Evolutionary conservation across 2,888 invertebrate species (phyloP).

Genomic region (Colletes collaris): DNA sequence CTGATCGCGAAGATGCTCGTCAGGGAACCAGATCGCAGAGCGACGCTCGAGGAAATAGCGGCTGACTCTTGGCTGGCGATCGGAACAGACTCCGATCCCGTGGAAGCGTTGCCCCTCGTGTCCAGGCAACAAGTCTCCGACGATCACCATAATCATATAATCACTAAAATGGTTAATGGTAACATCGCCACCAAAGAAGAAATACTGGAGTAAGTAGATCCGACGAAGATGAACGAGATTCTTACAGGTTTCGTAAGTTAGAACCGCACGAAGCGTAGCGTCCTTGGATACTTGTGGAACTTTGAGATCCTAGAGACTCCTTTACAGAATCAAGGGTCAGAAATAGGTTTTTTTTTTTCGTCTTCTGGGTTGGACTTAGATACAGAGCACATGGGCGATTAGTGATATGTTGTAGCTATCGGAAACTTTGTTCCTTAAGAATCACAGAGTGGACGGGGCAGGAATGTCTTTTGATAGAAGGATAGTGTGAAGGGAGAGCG

Average conservation of each 20-base stretch:
- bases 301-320: not conserved
- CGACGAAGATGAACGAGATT: not conserved
- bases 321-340: too few relatives aligned
- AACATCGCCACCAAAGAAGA: conserved; percentile 97
- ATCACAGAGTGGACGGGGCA: too few relatives aligned
- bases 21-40: conserved; percentile 95
- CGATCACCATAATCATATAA: conserved; percentile 94
- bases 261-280: too few relatives aligned
- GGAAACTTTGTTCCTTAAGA: too few relatives aligned
- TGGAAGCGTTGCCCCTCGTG: conserved; percentile 91
- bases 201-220: conserved; percentile 90
- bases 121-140: conserved; percentile 95
- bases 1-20: conserved; percentile 97
- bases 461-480: too few relatives aligned
- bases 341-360: too few relatives aligned
- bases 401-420: too few relatives aligned
- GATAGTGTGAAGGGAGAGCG: too few relatives aligned
- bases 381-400: conserved; percentile 1
- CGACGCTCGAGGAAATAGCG: conserved; percentile 94
- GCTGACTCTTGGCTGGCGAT: conserved; percentile 92
- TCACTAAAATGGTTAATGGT: conserved; percentile 98
- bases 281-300: too few relatives aligned
- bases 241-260: not conserved
- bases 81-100: conserved; percentile 83
- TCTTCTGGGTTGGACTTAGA: not conserved